phyloP scores from a whole-genome alignment of 2,888 invertebrate species.

The Parascotia fuliginaria region DNA sequence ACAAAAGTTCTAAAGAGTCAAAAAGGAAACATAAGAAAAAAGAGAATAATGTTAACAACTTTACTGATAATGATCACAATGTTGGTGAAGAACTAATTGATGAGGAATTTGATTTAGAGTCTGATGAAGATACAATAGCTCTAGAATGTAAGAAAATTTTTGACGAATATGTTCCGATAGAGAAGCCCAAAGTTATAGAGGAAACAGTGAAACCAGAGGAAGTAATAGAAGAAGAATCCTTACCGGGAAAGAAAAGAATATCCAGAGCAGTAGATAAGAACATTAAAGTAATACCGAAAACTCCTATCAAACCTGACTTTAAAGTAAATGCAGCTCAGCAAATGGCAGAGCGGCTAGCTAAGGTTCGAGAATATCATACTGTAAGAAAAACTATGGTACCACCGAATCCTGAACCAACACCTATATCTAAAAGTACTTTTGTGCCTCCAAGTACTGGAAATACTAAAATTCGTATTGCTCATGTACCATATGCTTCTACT shows the following conservation, averaged over 20 bases:
- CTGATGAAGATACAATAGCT: slow-evolving; percentile 89
- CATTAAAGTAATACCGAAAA: slow-evolving; percentile 62
- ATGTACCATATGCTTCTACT: slow-evolving; percentile 91
- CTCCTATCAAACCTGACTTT: slow-evolving; percentile 80
- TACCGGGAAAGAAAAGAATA: slow-evolving; percentile 88
- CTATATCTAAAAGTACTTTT: slow-evolving; percentile 57
- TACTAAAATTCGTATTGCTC: slow-evolving; percentile 89
- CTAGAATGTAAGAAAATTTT: slow-evolving; percentile 95
- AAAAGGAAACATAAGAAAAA: slow-evolving; percentile 55
- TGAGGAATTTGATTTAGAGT: slow-evolving; percentile 74
- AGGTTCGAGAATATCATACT: slow-evolving; percentile 80
- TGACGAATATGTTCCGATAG: slow-evolving; percentile 89
- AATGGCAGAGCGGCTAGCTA: slow-evolving; percentile 78
- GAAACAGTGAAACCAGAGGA: slow-evolving; percentile 51
- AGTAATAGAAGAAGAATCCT: slow-evolving; percentile 70
- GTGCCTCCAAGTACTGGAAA: slow-evolving; percentile 52
- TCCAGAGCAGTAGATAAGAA: slow-evolving; percentile 88
- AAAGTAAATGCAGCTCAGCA: slow-evolving; percentile 85
- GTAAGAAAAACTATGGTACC: slow-evolving; percentile 52
- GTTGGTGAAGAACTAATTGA: slow-evolving; percentile 47
- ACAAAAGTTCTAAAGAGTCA: slow-evolving; percentile 59
- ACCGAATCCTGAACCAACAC: slow-evolving; percentile 55
- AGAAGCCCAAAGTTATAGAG: slow-evolving; percentile 58
- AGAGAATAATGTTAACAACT: slow-evolving; percentile 46
- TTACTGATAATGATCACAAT: slow-evolving; percentile 52